Evolutionary conservation across 2,797 vertebrate genomes (phyloP).

Genomic region (Pelobates cultripes): DNA sequence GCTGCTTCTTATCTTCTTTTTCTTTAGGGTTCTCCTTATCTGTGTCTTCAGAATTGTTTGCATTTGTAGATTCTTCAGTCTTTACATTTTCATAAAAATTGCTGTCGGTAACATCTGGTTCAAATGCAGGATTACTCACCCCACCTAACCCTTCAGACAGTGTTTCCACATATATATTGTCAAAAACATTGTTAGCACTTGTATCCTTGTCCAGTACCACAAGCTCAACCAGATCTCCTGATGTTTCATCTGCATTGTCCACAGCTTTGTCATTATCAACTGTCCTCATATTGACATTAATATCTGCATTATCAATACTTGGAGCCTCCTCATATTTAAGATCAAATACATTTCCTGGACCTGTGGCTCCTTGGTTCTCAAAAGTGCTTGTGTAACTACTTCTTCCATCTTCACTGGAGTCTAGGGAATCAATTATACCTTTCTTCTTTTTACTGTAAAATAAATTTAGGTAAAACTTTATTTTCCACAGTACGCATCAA

Average conservation of each 20-base stretch:
- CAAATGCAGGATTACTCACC: conserved; percentile 57
- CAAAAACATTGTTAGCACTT: neutral
- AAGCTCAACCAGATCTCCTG: conserved; percentile 11
- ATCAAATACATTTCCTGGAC: neutral
- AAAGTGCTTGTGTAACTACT: neutral
- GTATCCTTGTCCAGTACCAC: conserved; percentile 57
- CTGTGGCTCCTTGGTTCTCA: neutral
- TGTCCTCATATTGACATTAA: neutral
- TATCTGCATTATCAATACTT: neutral
- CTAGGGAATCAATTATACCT: fast-evolving
- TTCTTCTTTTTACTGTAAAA: conserved; percentile 21
- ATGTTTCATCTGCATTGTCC: neutral
- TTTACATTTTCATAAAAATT: neutral
- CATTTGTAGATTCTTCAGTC: neutral
- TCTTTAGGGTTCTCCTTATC: neutral
- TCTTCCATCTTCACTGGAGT: fast-evolving
- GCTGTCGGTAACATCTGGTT: conserved; percentile 8
- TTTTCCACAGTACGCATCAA: too few species aligned
- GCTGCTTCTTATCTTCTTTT: neutral
- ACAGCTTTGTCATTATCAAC: neutral
- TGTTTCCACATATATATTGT: neutral
- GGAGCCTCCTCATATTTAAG: neutral
- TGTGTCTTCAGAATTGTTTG: neutral
- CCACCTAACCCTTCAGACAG: conserved; percentile 33
- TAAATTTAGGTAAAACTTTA: neutral